These are phyloP conservation scores for Urosaurus nigricauda DNA, from an alignment of 2,797 vertebrate species.

Conservation along the genomic window DNA sequence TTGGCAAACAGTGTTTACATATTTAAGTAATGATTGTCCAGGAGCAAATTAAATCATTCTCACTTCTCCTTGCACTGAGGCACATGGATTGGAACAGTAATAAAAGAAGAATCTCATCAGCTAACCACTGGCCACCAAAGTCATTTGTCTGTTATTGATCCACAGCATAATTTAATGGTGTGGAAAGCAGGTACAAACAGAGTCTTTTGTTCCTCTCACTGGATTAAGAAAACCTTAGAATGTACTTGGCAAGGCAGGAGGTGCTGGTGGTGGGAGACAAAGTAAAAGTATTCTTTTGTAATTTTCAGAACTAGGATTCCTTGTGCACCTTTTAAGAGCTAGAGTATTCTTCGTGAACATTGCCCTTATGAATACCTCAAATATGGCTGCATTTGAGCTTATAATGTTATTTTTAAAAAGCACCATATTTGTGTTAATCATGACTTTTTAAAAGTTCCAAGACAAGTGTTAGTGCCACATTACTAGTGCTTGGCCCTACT, in stretches of 20 bases:
- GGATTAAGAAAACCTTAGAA: slow-evolving; percentile 30
- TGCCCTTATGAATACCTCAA: too few species aligned
- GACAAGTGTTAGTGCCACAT: too few species aligned
- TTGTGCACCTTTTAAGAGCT: neutral
- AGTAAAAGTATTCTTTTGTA: slow-evolving; percentile 6
- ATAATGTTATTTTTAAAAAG: neutral
- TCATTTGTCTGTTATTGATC: slow-evolving; percentile 52
- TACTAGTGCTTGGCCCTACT: neutral
- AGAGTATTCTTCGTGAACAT: neutral
- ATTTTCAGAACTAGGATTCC: neutral
- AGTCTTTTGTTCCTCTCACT: slow-evolving; percentile 23
- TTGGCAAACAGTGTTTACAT: slow-evolving; percentile 44
- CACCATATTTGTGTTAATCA: too few species aligned
- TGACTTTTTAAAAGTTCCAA: too few species aligned
- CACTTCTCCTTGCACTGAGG: slow-evolving; percentile 25
- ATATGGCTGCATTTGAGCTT: neutral
- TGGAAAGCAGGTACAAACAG: slow-evolving; percentile 41
- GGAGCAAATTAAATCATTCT: slow-evolving; percentile 53
- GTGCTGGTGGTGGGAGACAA: neutral
- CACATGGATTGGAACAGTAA: slow-evolving; percentile 56
- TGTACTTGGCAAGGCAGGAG: neutral
- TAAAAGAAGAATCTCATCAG: slow-evolving; percentile 58
- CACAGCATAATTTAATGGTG: slow-evolving; percentile 37
- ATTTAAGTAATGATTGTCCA: slow-evolving; percentile 19
- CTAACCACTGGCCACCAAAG: slow-evolving; percentile 48